Base-by-base conservation (phyloP, 2,797 vertebrate genomes). In the Lacerta viridis region DNA sequence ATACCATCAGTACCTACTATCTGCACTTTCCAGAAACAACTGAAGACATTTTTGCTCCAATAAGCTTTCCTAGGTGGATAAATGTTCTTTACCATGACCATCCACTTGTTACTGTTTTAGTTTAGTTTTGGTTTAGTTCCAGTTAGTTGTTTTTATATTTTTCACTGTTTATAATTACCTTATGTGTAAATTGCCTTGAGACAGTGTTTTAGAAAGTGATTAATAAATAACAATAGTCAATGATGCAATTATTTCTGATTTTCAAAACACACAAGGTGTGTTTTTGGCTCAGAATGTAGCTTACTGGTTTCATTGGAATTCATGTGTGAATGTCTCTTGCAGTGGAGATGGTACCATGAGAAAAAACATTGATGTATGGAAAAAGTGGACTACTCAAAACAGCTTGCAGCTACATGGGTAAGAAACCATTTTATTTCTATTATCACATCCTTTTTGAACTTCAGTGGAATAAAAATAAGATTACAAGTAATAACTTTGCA, bases 321-420 rank as follows among this genome's bases (percentile, higher is more conserved):
- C 77, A 83, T 59, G 20, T 50, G 1, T 7, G 86, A 1, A 86
- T 11, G 66, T 92, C 80, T 93, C 5, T 96, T 93, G 10, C 95
- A 99, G 99, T 25, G 99, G 99, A n/a, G 99, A 99, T 87, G 99
- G 98, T 92, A 99, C 99, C 10, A 97, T 99, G 98, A 98, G 99
- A 91, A 99, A 99, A 92, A 99, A 99, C 96, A 99, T 99, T 4
- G 99, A 99, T 4, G 99, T 99, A 10, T 99, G 99, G 99, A 99
- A 98, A 95, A 99, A 99, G 84, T 99, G 99, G 99, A 99, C 98
- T 3, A 99, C 99, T 3, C 97, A 98, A 87, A 99, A 99, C 96
- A 99, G 99, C 94, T 96, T 99, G 93, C 99, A 99, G 78, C 97
- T 99, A 41, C 99, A 99, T 20, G 99, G 99, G 99, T 99, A 94